phyloP scores from a whole-genome alignment of 2,797 vertebrate species.

The Malacoraja senta region DNA sequence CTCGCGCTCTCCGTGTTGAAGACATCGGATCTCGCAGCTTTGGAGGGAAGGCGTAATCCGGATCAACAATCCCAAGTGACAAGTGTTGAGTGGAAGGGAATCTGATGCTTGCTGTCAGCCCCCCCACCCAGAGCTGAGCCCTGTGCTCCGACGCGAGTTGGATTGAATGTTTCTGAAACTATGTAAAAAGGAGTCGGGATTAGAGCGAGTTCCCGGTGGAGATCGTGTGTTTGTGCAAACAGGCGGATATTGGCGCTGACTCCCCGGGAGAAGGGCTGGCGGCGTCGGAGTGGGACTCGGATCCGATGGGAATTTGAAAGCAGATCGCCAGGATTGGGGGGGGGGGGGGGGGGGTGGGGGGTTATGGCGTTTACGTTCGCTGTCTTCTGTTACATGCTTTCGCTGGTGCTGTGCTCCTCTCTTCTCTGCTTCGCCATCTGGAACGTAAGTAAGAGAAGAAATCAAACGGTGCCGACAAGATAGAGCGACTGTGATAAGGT shows the following conservation, averaged over 20 bases:
- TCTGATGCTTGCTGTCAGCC: not conserved
- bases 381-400: conserved; percentile 69
- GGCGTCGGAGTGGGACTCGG: not conserved
- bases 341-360: not conserved
- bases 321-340: not conserved
- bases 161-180: not conserved
- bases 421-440: conserved; percentile 70
- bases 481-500: too few relatives aligned
- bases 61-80: not conserved
- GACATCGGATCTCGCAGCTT: not conserved
- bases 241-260: not conserved
- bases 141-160: not conserved
- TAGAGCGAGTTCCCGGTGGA: conserved; percentile 42
- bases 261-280: not conserved
- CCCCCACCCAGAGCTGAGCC: not conserved
- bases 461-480: not conserved
- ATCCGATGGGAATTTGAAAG: conserved; percentile 10
- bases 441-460: conserved; percentile 58
- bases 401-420: conserved; percentile 63
- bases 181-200: not conserved
- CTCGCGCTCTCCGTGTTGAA: not conserved
- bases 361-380: conserved; percentile 65
- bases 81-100: not conserved
- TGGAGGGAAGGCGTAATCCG: not conserved
- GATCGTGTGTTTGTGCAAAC: not conserved